Conservation (phyloP, 2,888 invertebrate genomes). For the Alloplasta piceator region DNA sequence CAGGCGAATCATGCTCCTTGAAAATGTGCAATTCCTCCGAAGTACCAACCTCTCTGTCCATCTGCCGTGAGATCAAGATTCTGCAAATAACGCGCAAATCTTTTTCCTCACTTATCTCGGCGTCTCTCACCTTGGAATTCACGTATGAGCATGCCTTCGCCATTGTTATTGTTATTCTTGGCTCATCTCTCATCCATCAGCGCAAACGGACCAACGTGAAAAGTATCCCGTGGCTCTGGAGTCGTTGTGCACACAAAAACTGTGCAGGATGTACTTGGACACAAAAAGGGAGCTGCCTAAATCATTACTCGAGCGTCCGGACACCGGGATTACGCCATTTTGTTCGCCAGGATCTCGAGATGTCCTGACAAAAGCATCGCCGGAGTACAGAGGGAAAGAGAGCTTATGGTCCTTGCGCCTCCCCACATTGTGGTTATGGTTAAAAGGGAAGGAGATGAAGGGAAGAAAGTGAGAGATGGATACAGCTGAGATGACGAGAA, state of each 20-base stretch:
- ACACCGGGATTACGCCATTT: no score
- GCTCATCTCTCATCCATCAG: slow-evolving; percentile 24
- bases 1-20: slow-evolving; percentile 12
- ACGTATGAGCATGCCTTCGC: background rate
- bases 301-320: no score
- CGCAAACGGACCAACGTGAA: background rate
- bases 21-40: background rate
- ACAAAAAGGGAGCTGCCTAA: no score
- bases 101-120: no score
- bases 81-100: no score
- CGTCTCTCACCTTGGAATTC: background rate
- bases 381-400: background rate
- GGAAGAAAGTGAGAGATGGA: background rate
- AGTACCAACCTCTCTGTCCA: slow-evolving; percentile 30
- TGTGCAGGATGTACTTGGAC: no score
- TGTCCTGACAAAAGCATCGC: background rate
- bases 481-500: slow-evolving; percentile 2
- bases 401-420: background rate
- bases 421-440: background rate
- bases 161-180: slow-evolving; percentile 19
- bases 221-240: slow-evolving; percentile 32
- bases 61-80: slow-evolving; percentile 20
- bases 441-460: no score
- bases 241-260: background rate
- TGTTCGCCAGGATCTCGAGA: no score